phyloP scores from a whole-genome alignment of 1,140 invertebrate genomes.

The Capitella teleta region DNA sequence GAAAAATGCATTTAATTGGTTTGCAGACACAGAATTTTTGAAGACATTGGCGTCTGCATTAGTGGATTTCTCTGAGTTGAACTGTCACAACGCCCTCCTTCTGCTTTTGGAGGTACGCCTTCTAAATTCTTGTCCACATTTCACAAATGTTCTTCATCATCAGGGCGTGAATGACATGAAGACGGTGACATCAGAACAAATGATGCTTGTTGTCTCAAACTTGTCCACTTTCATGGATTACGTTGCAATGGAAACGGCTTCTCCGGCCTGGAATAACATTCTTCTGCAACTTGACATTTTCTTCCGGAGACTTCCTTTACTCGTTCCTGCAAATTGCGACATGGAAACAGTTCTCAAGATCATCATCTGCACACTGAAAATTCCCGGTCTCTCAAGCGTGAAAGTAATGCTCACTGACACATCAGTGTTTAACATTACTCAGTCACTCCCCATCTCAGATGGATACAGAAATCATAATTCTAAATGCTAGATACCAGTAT shows the following conservation, averaged over 20 bases:
- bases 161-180: constrained; percentile 78
- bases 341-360: constrained; percentile 67
- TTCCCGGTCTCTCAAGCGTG: constrained; percentile 66
- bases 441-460: too few species aligned
- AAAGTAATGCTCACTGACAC: constrained; percentile 49
- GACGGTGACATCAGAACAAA: constrained; percentile 62
- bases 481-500: too few species aligned
- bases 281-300: constrained; percentile 74
- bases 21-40: constrained; percentile 65
- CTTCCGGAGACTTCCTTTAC: constrained; percentile 62
- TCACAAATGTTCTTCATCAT: constrained; percentile 16
- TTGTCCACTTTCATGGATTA: constrained; percentile 86
- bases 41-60: constrained; percentile 83
- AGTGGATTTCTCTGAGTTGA: constrained; percentile 92
- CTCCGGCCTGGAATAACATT: constrained; percentile 63
- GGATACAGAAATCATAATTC: too few species aligned
- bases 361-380: constrained; percentile 70
- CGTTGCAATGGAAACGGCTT: constrained; percentile 69
- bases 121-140: background rate
- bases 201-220: constrained; percentile 60
- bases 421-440: too few species aligned
- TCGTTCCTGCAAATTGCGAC: constrained; percentile 59
- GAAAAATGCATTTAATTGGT: too few species aligned
- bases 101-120: constrained; percentile 67
- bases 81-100: constrained; percentile 84